A percentile compares a stretch with the other conserved stretches of the same genome.
Conservation (phyloP, 2,888 invertebrate species). For the Trichopria drosophilae region DNA sequence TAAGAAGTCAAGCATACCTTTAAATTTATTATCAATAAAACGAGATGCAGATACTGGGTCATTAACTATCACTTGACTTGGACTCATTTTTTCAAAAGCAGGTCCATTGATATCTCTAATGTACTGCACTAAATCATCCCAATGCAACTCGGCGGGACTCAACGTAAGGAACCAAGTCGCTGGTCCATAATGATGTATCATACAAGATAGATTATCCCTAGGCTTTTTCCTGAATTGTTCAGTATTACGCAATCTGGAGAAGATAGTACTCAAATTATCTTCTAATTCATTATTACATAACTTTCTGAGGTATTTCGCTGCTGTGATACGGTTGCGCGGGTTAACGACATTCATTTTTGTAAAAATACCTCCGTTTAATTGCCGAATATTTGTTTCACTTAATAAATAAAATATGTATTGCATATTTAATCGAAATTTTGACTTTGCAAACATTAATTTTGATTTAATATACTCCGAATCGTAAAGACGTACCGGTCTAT, state of each 20-base stretch:
- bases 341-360: constrained; percentile 34
- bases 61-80: constrained; percentile 40
- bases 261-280: constrained; percentile 34
- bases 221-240: constrained; percentile 35
- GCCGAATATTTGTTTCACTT: constrained; percentile 35
- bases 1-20: constrained; percentile 41
- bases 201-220: constrained; percentile 34
- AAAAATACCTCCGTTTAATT: constrained; percentile 33
- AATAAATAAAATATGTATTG: constrained; percentile 37
- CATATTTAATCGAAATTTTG: constrained; percentile 36
- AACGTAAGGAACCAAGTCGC: constrained; percentile 41
- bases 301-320: constrained; percentile 16
- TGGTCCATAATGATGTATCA: constrained; percentile 39
- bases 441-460: constrained; percentile 34
- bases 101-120: constrained; percentile 38
- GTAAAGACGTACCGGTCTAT: constrained; percentile 30
- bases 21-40: constrained; percentile 46
- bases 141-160: constrained; percentile 40
- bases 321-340: constrained; percentile 27
- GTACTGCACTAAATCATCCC: constrained; percentile 43
- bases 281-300: constrained; percentile 30
- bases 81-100: constrained; percentile 32
- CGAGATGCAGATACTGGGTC: constrained; percentile 47
- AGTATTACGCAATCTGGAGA: constrained; percentile 36
- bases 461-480: constrained; percentile 35